phyloP scores from a whole-genome alignment of 1,140 invertebrate species.

The Mycetomoellerius zeteki region DNA sequence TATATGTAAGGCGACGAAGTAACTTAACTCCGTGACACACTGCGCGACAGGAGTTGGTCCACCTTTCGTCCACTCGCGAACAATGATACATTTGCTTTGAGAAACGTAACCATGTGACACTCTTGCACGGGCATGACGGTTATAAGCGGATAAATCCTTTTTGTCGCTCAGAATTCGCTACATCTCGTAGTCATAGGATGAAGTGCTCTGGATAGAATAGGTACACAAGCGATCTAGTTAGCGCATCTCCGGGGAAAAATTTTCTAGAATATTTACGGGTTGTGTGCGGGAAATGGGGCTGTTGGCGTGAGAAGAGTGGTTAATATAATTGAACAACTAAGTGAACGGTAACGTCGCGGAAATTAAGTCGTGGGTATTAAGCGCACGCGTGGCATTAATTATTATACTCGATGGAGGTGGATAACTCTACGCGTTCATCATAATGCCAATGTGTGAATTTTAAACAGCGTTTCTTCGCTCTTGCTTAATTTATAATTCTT shows the following conservation, averaged over 20 bases:
- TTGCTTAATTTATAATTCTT: neutral
- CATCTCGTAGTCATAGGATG: slow-evolving; percentile 13
- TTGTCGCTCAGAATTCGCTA: neutral
- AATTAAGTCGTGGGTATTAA: slow-evolving; percentile 31
- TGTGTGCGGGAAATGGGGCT: neutral
- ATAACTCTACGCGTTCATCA: neutral
- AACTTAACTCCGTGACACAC: slow-evolving; percentile 66
- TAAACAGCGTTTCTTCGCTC: neutral
- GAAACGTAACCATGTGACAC: slow-evolving; percentile 6
- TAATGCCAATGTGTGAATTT: neutral
- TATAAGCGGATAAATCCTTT: slow-evolving; percentile 46
- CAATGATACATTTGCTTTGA: slow-evolving; percentile 5
- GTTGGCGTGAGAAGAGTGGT: neutral
- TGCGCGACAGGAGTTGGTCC: neutral
- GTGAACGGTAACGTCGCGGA: slow-evolving; percentile 8
- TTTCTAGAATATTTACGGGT: slow-evolving; percentile 49
- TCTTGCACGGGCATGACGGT: neutral
- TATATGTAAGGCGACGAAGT: slow-evolving; percentile 55
- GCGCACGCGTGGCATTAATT: neutral
- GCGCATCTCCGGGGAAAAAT: slow-evolving; percentile 31
- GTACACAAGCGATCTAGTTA: slow-evolving; percentile 37
- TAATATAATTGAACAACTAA: slow-evolving; percentile 31
- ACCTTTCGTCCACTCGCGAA: neutral
- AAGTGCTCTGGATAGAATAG: neutral
- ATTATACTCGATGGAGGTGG: neutral